Percentiles rank a stretch among this genome's conserved stretches.
These are phyloP conservation scores for Calameuta pallipes DNA, from an alignment of 2,888 invertebrate species.

Conservation along the genomic window DNA sequence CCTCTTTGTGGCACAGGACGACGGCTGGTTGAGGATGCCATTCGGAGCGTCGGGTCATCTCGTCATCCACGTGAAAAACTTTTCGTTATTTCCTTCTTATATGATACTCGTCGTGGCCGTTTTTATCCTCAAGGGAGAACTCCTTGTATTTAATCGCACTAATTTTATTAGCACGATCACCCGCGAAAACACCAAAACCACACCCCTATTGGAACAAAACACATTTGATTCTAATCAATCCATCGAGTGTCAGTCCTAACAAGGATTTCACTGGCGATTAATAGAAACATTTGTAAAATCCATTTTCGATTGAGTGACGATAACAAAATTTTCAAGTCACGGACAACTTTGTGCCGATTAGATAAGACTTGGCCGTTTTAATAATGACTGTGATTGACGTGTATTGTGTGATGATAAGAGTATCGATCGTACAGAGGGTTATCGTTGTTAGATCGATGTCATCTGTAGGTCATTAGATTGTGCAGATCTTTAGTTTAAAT, in stretches of 20 bases:
- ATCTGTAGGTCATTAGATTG: not conserved
- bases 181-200: not conserved
- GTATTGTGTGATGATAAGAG: not conserved
- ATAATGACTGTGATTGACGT: not conserved
- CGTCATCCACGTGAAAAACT: constrained; percentile 12
- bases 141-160: not conserved
- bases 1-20: constrained; percentile 52
- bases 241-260: not conserved
- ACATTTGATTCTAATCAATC: not conserved
- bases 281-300: not conserved
- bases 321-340: not conserved
- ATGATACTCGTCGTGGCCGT: not conserved
- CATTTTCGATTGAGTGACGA: not conserved
- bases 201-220: not conserved
- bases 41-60: constrained; percentile 51
- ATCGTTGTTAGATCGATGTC: not conserved
- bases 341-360: not conserved
- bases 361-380: not conserved
- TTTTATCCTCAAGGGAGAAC: not conserved
- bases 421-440: not conserved
- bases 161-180: not conserved
- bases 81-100: not conserved
- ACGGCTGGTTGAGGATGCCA: constrained; percentile 54
- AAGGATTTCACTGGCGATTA: not conserved
- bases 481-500: not conserved